phyloP scores from a whole-genome alignment of 2,797 vertebrate genomes.

The Natrix natrix region DNA sequence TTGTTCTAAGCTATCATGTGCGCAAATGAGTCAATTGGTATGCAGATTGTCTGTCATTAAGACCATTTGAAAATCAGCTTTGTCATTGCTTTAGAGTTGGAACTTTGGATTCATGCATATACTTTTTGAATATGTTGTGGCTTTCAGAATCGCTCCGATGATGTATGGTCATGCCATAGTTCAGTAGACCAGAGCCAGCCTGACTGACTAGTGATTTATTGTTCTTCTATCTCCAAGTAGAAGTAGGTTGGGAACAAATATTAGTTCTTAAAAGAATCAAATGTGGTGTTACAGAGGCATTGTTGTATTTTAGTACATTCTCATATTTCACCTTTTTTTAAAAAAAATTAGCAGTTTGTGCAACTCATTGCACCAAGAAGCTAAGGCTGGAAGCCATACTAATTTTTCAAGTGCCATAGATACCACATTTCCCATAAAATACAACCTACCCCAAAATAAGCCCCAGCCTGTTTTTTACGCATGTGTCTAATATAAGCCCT shows the following conservation, averaged over 20 bases:
- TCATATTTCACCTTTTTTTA: neutral
- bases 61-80: slow-evolving; percentile 69
- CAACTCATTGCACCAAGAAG: neutral
- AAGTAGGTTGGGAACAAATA: neutral
- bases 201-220: slow-evolving; percentile 9
- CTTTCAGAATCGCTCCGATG: slow-evolving; percentile 21
- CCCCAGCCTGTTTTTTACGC: too few relatives aligned
- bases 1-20: slow-evolving; percentile 67
- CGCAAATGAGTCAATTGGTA: slow-evolving; percentile 70
- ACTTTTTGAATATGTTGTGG: slow-evolving; percentile 50
- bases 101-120: slow-evolving; percentile 49
- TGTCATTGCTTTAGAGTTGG: slow-evolving; percentile 60
- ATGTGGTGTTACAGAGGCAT: neutral
- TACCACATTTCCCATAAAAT: neutral
- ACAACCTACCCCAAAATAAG: neutral
- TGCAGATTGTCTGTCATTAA: slow-evolving; percentile 76
- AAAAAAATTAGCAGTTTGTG: neutral
- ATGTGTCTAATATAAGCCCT: too few relatives aligned
- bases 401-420: neutral
- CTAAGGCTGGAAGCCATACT: neutral
- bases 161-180: slow-evolving; percentile 9
- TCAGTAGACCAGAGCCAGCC: neutral
- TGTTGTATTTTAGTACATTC: neutral
- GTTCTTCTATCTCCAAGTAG: neutral
- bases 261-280: neutral